phyloP scores from a whole-genome alignment of 2,113 vertebrate species.

The rabbit (Oryctolagus cuniculus) region mOryCun1.1 NC_091439.1:105990001-105990500 shows the following conservation, averaged over 20 bases:
- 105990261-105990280: neutral
- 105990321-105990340: neutral
- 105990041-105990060: neutral
- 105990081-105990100: neutral
- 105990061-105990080: neutral
- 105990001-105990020: neutral
- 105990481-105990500: slow-evolving; percentile 48
- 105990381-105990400: slow-evolving; percentile 4
- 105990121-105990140: neutral
- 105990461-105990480: slow-evolving; percentile 38
- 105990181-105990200: neutral
- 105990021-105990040: neutral
- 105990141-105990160: neutral
- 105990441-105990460: neutral
- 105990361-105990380: neutral
- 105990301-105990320: neutral
- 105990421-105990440: slow-evolving; percentile 48
- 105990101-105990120: neutral
- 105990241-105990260: neutral
- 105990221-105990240: neutral
- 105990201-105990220: neutral
- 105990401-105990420: neutral
- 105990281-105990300: neutral
- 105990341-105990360: neutral
- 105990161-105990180: neutral